Base-by-base conservation (phyloP, 1,140 invertebrate species). In the Schlechtendalia chinensis region DNA sequence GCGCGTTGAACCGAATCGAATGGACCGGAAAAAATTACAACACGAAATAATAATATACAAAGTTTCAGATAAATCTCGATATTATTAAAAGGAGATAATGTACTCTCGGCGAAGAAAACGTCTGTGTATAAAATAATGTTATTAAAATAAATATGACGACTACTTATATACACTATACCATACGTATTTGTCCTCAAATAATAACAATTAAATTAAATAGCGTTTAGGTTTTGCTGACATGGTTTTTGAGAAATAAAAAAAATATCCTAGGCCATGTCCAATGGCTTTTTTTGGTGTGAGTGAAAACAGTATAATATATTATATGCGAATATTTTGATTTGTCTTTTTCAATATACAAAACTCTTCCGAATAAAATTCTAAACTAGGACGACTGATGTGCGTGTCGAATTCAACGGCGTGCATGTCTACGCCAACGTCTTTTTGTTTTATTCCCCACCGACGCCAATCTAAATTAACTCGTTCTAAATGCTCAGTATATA, bases 381-480 rank as follows among this genome's bases (percentile, higher is more conserved):
- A 50, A 69, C 22, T 22, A 69, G 22, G 67, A 72, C 47, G 50
- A 72, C n/a, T 72, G 69, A 72, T 72, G 69, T 54, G 69, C 69
- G 50, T 72, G 50, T 53, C 69, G 22, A 72, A 54, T 29, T 24
- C 16, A 29, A 72, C 24, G 17, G 1, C 19, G 27, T 53, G 47
- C 69, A 17, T 72, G 69, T 54, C 69, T 19, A 29, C 29, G 4
- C 8, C 22, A 50, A 69, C 16, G 14, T 54, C 11, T 54, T 53
- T 53, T 72, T 54, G n/a, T 72, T 54, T 72, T 50, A 1, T 63
- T 63, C 10, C 17, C 45, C 5, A 50, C 22, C 2, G 24, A 72
- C 2, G n/a, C 29, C 53, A 54, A 69, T 50, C 16, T 47, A 29
- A 72, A 72, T 72, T 72, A 53, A 72, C 69, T 72, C 47, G 24